Percentiles rank a stretch among this genome's conserved stretches.
Conservation (phyloP, 2,113 vertebrate genomes). For the Campylomormyrus numenius region DNA sequence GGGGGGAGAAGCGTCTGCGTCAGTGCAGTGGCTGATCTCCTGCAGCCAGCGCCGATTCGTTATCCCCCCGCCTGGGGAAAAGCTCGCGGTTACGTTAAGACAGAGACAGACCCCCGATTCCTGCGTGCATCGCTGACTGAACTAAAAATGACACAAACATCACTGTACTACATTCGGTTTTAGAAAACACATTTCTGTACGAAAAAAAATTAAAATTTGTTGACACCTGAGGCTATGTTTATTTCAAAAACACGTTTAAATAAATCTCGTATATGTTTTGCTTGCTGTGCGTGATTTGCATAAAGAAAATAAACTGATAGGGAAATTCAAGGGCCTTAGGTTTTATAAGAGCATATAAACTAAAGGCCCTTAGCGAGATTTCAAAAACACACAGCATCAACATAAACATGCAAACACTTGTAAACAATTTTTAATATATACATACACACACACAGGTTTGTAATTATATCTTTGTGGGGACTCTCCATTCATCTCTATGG, state of each 20-base stretch:
- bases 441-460: no score
- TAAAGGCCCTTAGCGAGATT: constrained; percentile 23
- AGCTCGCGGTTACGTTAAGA: neutral
- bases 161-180: neutral
- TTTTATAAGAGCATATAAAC: constrained; percentile 24
- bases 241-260: constrained; percentile 38
- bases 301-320: constrained; percentile 40
- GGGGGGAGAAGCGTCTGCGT: neutral
- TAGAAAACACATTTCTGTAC: neutral
- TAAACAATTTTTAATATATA: constrained; percentile 39
- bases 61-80: constrained; percentile 25
- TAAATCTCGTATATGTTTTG: constrained; percentile 15
- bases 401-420: constrained; percentile 35
- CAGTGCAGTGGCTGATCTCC: neutral
- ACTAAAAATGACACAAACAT: constrained; percentile 8
- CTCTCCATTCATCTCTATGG: no score
- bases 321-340: constrained; percentile 35
- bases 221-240: constrained; percentile 42
- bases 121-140: neutral
- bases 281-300: constrained; percentile 39
- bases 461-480: no score
- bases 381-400: constrained; percentile 17
- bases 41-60: constrained; percentile 11
- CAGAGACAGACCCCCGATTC: neutral
- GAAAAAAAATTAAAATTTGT: constrained; percentile 30